phyloP scores from a whole-genome alignment of 2,797 vertebrate species.

The Macropodus opercularis region DNA sequence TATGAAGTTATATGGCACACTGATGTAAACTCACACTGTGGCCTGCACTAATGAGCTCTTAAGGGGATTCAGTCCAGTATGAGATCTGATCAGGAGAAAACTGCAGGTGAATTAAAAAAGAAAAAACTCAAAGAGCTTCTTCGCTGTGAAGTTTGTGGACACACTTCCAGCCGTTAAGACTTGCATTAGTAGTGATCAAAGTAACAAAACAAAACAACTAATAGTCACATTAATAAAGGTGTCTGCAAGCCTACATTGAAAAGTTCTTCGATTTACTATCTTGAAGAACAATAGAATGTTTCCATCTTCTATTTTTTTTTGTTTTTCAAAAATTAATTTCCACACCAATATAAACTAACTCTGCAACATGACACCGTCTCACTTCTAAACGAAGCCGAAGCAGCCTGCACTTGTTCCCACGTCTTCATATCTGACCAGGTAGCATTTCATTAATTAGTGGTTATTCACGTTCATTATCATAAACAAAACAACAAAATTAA shows the following conservation, averaged over 20 bases:
- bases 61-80: slow-evolving; percentile 45
- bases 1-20: slow-evolving; percentile 55
- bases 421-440: slow-evolving; percentile 63
- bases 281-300: slow-evolving; percentile 71
- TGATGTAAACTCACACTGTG: slow-evolving; percentile 51
- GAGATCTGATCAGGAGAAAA: slow-evolving; percentile 36
- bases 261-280: slow-evolving; percentile 71
- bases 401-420: slow-evolving; percentile 54
- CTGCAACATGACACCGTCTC: slow-evolving; percentile 64
- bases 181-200: slow-evolving; percentile 60
- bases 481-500: slow-evolving; percentile 48
- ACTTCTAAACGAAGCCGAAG: slow-evolving; percentile 60
- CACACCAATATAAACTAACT: slow-evolving; percentile 70
- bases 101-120: slow-evolving; percentile 14
- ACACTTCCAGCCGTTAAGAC: slow-evolving; percentile 47
- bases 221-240: slow-evolving; percentile 77
- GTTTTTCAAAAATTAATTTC: slow-evolving; percentile 64
- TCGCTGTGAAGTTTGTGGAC: slow-evolving; percentile 47
- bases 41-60: slow-evolving; percentile 57
- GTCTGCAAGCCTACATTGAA: slow-evolving; percentile 79
- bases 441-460: slow-evolving; percentile 84
- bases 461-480: slow-evolving; percentile 77
- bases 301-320: slow-evolving; percentile 61
- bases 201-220: slow-evolving; percentile 75
- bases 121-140: slow-evolving; percentile 2